Evolutionary conservation across 2,797 vertebrate species (phyloP).

Genomic region (Somateria mollissima): DNA sequence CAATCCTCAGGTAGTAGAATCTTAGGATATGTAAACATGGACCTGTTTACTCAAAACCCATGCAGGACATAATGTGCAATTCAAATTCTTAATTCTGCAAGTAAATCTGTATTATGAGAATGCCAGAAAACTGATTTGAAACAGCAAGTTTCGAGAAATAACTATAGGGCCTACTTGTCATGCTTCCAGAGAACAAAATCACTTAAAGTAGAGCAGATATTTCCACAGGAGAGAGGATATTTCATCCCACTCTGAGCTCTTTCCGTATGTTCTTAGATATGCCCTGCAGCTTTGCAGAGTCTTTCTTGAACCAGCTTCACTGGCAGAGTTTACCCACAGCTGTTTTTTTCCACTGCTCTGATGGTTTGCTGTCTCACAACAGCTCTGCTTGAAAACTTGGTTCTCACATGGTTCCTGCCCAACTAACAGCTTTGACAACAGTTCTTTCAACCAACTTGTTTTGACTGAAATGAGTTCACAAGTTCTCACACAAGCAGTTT

Average conservation of each 20-base stretch:
- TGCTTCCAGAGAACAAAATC: background rate
- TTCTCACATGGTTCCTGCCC: background rate
- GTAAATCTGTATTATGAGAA: background rate
- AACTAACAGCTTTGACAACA: background rate
- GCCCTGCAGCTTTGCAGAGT: background rate
- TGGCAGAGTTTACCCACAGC: background rate
- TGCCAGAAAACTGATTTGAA: background rate
- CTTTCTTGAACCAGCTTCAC: background rate
- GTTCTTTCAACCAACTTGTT: background rate
- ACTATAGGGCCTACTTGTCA: background rate
- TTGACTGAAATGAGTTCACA: background rate
- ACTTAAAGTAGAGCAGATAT: background rate
- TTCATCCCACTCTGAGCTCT: background rate
- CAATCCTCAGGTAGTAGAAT: background rate
- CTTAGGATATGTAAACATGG: background rate
- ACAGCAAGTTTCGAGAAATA: background rate
- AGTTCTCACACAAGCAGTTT: background rate
- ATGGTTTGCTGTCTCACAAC: background rate
- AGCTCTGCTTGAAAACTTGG: background rate
- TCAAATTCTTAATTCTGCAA: background rate
- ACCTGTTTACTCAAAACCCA: background rate
- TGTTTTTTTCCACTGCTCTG: background rate
- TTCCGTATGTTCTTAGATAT: background rate
- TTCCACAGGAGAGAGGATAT: background rate
- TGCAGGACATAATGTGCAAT: background rate